These are phyloP conservation scores for Nettapus auritus DNA, from an alignment of 2,113 vertebrate species.

Conservation along the genomic window DNA sequence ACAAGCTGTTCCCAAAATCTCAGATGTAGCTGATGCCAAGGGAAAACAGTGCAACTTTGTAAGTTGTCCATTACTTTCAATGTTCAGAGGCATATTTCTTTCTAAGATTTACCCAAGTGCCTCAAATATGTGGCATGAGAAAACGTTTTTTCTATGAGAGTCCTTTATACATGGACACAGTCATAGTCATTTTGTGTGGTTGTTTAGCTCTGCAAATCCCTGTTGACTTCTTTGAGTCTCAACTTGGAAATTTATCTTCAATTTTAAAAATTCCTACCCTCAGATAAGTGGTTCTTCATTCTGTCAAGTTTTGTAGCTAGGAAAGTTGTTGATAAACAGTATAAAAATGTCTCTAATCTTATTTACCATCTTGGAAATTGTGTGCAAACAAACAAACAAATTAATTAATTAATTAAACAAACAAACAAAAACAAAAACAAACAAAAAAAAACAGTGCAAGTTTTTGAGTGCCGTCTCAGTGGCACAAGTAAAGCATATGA, in stretches of 20 bases:
- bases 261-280: neutral
- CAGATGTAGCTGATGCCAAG: neutral
- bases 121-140: neutral
- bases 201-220: neutral
- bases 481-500: neutral
- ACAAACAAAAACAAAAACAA: neutral
- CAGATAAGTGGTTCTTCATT: neutral
- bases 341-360: neutral
- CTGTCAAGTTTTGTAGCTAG: neutral
- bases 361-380: neutral
- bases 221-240: neutral
- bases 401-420: no score
- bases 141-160: neutral
- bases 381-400: no score
- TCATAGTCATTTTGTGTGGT: neutral
- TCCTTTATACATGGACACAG: neutral
- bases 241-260: neutral
- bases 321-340: neutral
- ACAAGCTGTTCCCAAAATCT: slow-evolving; percentile 20
- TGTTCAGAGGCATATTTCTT: neutral
- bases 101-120: neutral
- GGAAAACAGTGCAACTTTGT: neutral
- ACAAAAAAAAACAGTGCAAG: neutral
- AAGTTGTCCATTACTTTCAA: neutral
- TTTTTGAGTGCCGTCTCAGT: neutral